Percentiles rank a stretch among this genome's conserved stretches.
Evolutionary conservation across 2,888 invertebrate species (phyloP).

Genomic region (Parasteatoda lunata): DNA sequence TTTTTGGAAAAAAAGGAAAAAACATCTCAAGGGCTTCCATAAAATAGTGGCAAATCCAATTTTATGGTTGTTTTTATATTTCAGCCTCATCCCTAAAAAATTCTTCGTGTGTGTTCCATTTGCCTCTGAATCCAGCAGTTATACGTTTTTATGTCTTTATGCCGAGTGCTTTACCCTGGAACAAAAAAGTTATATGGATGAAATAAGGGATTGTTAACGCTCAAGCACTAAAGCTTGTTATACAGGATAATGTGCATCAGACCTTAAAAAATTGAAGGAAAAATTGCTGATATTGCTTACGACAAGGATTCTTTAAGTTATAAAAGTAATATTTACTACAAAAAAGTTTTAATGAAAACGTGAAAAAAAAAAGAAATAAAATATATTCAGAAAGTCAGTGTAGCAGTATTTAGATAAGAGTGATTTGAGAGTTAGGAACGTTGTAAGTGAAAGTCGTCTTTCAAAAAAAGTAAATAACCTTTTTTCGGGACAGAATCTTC

Average conservation of each 20-base stretch:
- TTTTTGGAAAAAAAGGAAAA: not conserved
- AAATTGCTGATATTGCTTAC: not conserved
- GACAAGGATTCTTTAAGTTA: not conserved
- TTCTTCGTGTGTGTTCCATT: slow-evolving; percentile 14
- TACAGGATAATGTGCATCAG: not conserved
- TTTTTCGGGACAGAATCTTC: too few relatives aligned
- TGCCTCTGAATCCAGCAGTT: slow-evolving; percentile 26
- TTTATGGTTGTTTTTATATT: slow-evolving; percentile 45
- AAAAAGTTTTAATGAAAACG: too few relatives aligned
- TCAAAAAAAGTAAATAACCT: too few relatives aligned
- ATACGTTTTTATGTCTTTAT: slow-evolving; percentile 21
- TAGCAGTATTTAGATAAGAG: too few relatives aligned
- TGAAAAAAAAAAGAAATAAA: too few relatives aligned
- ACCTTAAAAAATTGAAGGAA: not conserved
- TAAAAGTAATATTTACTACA: not conserved
- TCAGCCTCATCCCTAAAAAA: slow-evolving; percentile 19
- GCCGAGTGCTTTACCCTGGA: not conserved
- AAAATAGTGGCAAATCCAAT: slow-evolving; percentile 38
- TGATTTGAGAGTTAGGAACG: too few relatives aligned
- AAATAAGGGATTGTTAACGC: slow-evolving; percentile 5
- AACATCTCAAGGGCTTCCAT: slow-evolving; percentile 24
- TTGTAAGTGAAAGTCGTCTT: too few relatives aligned
- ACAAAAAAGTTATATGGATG: not conserved
- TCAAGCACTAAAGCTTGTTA: not conserved
- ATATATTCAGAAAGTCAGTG: too few relatives aligned